Conservation (phyloP, 1,140 invertebrate species). For the Anoplophora glabripennis region DNA sequence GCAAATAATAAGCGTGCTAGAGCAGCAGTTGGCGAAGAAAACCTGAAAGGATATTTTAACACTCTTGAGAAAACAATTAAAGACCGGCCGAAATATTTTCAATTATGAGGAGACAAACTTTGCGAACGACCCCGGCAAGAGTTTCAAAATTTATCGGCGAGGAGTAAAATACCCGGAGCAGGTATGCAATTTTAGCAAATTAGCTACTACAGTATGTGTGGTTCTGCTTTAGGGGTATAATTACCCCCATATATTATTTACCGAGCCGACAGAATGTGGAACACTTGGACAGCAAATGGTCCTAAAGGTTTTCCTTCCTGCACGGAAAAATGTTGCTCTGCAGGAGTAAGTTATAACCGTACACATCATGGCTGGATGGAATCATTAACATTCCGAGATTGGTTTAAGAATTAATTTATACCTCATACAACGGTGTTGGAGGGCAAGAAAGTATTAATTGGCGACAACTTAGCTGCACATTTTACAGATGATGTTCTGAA, state of each 20-base stretch:
- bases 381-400: slow-evolving; percentile 16
- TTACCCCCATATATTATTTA: slow-evolving; percentile 41
- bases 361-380: slow-evolving; percentile 34
- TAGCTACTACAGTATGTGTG: slow-evolving; percentile 42
- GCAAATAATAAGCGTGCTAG: neutral
- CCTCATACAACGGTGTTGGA: neutral
- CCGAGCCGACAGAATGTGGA: slow-evolving; percentile 32
- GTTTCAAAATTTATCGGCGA: slow-evolving; percentile 41
- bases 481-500: neutral
- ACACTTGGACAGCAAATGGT: slow-evolving; percentile 38
- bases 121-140: slow-evolving; percentile 45
- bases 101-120: slow-evolving; percentile 50
- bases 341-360: slow-evolving; percentile 20
- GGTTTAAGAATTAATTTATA: slow-evolving; percentile 10
- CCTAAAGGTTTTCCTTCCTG: slow-evolving; percentile 34
- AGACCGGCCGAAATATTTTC: slow-evolving; percentile 14
- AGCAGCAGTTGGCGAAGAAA: neutral
- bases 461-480: slow-evolving; percentile 4
- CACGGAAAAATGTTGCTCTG: neutral
- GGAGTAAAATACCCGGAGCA: slow-evolving; percentile 46
- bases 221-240: slow-evolving; percentile 30
- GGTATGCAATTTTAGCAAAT: slow-evolving; percentile 31
- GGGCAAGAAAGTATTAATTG: neutral
- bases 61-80: slow-evolving; percentile 7
- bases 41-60: neutral